Base-by-base conservation (phyloP, 2,888 invertebrate genomes). In the Protonemura montana region DNA sequence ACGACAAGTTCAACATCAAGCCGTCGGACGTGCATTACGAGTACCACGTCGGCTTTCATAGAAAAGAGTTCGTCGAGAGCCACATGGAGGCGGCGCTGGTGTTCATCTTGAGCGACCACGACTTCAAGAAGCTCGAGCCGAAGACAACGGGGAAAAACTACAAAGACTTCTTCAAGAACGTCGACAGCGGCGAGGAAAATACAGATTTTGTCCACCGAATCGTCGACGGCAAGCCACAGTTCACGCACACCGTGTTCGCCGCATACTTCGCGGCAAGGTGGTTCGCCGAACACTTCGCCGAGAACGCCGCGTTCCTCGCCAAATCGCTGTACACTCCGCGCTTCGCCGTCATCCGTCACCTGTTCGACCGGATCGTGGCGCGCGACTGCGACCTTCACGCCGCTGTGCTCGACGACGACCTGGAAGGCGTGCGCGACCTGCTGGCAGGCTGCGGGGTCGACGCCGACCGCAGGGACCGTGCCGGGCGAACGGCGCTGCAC, bases 261-360 rank as follows among this genome's bases (percentile, higher is more conserved):
- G 87, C 87, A 82, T 87, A 86, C 35, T 87, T 87, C 29, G 86
- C 85, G 21, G 87, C 87, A 0, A n/a, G 30, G 13, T 87, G 87
- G 87, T 86, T 87, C 27, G 82, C 81, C 0, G 28, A 83, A n/a
- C 82, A 87, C 76, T 83, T n/a, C 28, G 76, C 27, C 2, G 80
- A 81, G 29, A 84, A 86, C 35, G 25, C 41, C 76, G 25, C 82
- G 16, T 83, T 84, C 25, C 26, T 86, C 3, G 30, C 82, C 29
- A 27, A 85, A 35, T 28, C 35, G 25, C 80, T 86, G 16, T 82
- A 42, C 76, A 83, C 29, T 25, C 59, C 76, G 1, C 78, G 29
- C 7, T 85, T 78, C 83, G 83, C 83, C 85, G 82, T 86, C 21
- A 35, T 86, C 30, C 59, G 85, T 2, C 29, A 29, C 42, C 42